Percentiles rank a stretch among this genome's conserved stretches.
Conservation (phyloP, 2,888 invertebrate species). For the Agelastica alni region DNA sequence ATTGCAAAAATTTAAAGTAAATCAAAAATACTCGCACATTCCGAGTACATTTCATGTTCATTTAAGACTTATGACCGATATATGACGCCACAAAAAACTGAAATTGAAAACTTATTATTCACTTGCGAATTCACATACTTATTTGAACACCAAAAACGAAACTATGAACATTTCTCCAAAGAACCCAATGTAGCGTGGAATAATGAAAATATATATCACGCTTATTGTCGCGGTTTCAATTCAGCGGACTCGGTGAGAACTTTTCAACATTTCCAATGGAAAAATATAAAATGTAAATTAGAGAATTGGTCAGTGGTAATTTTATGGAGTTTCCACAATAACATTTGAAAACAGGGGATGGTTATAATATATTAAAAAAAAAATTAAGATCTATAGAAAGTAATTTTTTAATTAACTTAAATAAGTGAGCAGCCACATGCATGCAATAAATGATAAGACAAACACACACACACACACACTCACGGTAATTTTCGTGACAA, state of each 20-base stretch:
- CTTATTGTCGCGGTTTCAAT: slow-evolving; percentile 38
- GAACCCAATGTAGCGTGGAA: slow-evolving; percentile 33
- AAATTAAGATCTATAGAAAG: too few species aligned
- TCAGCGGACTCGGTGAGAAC: slow-evolving; percentile 27
- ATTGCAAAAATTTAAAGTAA: too few species aligned
- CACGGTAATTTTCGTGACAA: too few species aligned
- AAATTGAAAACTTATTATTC: neutral
- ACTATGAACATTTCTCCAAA: slow-evolving; percentile 21
- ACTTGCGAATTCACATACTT: neutral
- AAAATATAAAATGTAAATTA: slow-evolving; percentile 43
- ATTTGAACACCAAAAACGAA: slow-evolving; percentile 17
- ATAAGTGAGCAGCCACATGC: too few species aligned
- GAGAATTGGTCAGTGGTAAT: slow-evolving; percentile 39
- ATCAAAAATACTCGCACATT: too few species aligned
- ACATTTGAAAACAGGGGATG: too few species aligned
- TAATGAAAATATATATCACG: slow-evolving; percentile 40
- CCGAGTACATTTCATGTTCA: too few species aligned
- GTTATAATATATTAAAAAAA: too few species aligned
- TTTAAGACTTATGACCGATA: neutral
- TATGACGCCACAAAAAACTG: neutral
- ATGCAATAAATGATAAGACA: too few species aligned
- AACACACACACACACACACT: too few species aligned
- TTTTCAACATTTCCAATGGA: slow-evolving; percentile 38
- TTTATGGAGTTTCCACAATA: slow-evolving; percentile 18
- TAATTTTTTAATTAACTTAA: too few species aligned